Conservation (phyloP, 2,888 invertebrate species). For the Leptinotarsa tumamoca region DNA sequence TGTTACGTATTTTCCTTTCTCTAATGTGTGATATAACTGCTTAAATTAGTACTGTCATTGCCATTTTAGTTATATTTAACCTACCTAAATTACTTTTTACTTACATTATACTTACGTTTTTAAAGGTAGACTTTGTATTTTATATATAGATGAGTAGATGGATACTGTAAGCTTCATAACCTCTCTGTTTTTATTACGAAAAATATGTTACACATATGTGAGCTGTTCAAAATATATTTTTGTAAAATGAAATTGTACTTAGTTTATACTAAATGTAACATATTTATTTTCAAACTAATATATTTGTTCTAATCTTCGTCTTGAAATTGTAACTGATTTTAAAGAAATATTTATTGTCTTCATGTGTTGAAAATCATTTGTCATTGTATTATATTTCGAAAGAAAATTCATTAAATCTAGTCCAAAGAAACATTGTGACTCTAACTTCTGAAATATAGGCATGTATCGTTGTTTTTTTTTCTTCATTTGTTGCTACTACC, state of each 20-base stretch:
- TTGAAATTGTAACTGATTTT: conserved; percentile 41
- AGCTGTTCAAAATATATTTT: conserved; percentile 46
- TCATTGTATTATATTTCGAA: conserved; percentile 36
- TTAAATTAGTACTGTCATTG: conserved; percentile 43
- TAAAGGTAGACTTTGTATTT: conserved; percentile 38
- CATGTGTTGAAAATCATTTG: conserved; percentile 32
- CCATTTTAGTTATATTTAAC: conserved; percentile 40
- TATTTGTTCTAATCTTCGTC: conserved; percentile 42
- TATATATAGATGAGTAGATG: conserved; percentile 31
- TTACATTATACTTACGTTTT: conserved; percentile 28
- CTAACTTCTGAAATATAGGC: conserved; percentile 44
- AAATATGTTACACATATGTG: conserved; percentile 42
- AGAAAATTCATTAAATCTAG: conserved; percentile 49
- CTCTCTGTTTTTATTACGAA: conserved; percentile 33
- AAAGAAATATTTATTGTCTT: conserved; percentile 39
- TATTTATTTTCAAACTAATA: conserved; percentile 44
- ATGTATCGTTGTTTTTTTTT: conserved; percentile 25
- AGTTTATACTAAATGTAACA: conserved; percentile 42
- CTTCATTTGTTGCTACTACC: too few species aligned
- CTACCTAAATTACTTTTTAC: conserved; percentile 32
- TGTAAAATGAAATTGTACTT: conserved; percentile 45
- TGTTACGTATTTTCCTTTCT: conserved; percentile 45
- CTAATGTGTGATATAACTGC: conserved; percentile 46
- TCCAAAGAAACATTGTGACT: conserved; percentile 53
- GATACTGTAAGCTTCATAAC: conserved; percentile 33